Base-by-base conservation (phyloP, 2,797 vertebrate genomes). In the Peromyscus melanophrys region DNA sequence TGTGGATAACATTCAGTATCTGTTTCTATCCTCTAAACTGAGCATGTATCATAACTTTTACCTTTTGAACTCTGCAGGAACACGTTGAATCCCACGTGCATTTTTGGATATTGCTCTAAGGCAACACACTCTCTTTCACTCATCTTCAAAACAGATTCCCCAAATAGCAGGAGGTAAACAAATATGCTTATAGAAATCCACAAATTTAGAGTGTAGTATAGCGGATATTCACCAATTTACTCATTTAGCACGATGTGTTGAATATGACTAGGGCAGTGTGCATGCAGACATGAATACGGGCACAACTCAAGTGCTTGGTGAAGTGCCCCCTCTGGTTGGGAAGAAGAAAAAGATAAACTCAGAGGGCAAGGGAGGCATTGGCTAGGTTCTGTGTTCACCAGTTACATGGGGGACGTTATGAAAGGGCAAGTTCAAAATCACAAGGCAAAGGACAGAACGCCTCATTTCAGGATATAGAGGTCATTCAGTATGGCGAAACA, bases 91-190 rank as follows among this genome's bases (percentile, higher is more conserved):
- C 73, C 29, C 81, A 82, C 25, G 21, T 63, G 31, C 46, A 31
- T 31, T 85, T 95, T 55, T 80, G 43, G 61, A 61, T 80, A 46
- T 49, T 80, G 43, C 81, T 71, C 90, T 59, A 69, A 85, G 82
- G 63, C 91, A 88, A 37, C 6, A 19, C 52, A 46, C 34, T 89
- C 40, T 1, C 5, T 89, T 78, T 89, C 76, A 10, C 4, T 90
- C n/a, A 43, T 21, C 13, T 69, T 43, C 4, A 12, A 52, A 71
- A 69, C 29, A 81, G 71, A 61, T 4, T 55, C 78, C 82, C 76
- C 75, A 86, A 40, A 46, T 19, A 71, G 8, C 65, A 81, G 67
- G 81, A 92, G 46, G 19, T 55, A 77, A 83, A 90, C n/a, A 57
- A 65, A 63, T 29, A 27, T 2, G 61, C 17, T 57, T 14, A 31